Evolutionary conservation across 2,888 invertebrate species (phyloP), one percentile per base, ranked within the genome.

Genomic region (Pandemis heparana): DNA sequence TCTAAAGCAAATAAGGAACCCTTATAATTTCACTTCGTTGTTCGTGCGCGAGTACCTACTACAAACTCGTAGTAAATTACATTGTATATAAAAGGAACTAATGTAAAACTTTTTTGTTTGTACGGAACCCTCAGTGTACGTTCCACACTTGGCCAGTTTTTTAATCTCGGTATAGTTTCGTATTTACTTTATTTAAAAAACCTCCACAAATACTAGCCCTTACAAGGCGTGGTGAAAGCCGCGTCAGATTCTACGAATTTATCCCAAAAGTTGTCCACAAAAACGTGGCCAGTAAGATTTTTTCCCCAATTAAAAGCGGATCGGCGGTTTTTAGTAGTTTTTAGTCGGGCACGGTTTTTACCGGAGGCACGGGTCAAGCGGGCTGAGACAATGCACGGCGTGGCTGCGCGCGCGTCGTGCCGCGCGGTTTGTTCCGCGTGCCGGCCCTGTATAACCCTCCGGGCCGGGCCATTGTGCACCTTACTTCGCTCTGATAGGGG

Each of bases 311-410:
- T 92, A 90, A 90, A 86, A 85, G 82, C 83, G 87, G 82, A 76
- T 81, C 83, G 82, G 83, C 83, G 81, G 83, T 80, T 85, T 88
- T 87, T 87, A 83, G 87, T 83, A 82, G 87, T 88, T 91, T 90
- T 91, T 87, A 82, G 80, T 78, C 80, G 77, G 81, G 79, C 77
- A 80, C 79, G 81, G 86, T 92, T 92, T 91, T 92, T 91, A 83
- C 85, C 79, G 84, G 85, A 92, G 94, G 92, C 94, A 94, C 94
- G 94, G 94, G 94, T 94, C 94, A 94, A 89, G 84, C 89, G 84
- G 80, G 86, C 87, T 91, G 93, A 94, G 93, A 94, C 94, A 93
- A 93, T 88, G 90, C 86, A 81, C 87, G 79, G 87, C 87, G 84
- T 86, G 85, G 87, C 78, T 83, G 84, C 82, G 83, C 87, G 85